Percentiles rank a stretch among this genome's conserved stretches.
Evolutionary conservation across 2,797 vertebrate species (phyloP).

Genomic region (Acipenser ruthenus): DNA sequence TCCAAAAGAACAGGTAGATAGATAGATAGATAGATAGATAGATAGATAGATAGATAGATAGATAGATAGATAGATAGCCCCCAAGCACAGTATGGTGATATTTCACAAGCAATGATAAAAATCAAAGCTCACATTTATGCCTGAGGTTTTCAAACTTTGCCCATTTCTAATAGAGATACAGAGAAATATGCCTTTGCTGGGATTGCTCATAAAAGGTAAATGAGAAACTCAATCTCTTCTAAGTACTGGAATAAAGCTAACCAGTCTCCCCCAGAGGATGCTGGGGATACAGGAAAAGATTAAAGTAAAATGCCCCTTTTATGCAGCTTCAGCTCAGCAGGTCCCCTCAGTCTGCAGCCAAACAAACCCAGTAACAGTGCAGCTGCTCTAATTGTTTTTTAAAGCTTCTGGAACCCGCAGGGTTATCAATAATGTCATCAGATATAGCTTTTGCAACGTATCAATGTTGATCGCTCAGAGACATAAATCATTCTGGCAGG

Average conservation of each 20-base stretch:
- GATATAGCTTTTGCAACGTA: neutral
- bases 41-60: neutral
- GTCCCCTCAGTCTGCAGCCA: neutral
- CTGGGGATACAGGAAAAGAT: neutral
- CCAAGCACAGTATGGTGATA: neutral
- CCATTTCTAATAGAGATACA: neutral
- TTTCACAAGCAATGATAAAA: neutral
- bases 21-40: neutral
- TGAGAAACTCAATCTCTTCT: slow-evolving; percentile 1
- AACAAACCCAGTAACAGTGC: neutral
- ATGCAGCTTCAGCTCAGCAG: neutral
- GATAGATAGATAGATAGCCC: neutral
- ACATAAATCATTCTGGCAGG: neutral
- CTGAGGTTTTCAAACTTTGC: slow-evolving; percentile 1
- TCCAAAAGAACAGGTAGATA: neutral
- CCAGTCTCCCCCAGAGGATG: neutral
- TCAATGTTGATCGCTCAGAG: neutral
- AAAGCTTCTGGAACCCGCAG: neutral
- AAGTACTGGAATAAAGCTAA: slow-evolving; percentile 3
- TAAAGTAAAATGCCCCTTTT: neutral
- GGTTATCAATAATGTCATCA: slow-evolving; percentile 3
- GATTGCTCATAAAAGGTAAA: slow-evolving; percentile 4
- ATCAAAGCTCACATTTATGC: slow-evolving; percentile 2
- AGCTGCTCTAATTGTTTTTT: neutral
- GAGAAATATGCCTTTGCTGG: neutral